A percentile compares a stretch with the other conserved stretches of the same genome.
Conservation (phyloP, 2,888 invertebrate genomes). For the Dryococelus australis region DNA sequence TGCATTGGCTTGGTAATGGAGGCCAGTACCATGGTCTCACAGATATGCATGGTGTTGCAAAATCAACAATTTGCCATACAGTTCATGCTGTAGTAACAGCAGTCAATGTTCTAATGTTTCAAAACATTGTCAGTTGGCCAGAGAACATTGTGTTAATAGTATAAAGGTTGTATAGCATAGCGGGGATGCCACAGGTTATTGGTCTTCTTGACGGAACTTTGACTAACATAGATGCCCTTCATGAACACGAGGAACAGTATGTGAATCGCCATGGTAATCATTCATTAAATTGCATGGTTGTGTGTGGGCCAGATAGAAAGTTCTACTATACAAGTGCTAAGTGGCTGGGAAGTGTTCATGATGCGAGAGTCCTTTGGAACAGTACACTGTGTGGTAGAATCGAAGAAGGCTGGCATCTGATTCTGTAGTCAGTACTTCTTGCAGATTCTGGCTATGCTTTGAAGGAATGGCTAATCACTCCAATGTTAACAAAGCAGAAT, state of each 20-base stretch:
- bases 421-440: background rate
- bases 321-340: slow-evolving; percentile 18
- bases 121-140: background rate
- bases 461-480: slow-evolving; percentile 19
- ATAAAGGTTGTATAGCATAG: background rate
- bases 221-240: slow-evolving; percentile 17
- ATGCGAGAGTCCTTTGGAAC: too few species aligned
- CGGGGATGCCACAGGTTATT: slow-evolving; percentile 20
- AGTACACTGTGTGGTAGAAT: background rate
- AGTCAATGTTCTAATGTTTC: slow-evolving; percentile 6
- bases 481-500: too few species aligned
- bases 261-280: slow-evolving; percentile 22
- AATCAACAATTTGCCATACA: slow-evolving; percentile 19
- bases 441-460: slow-evolving; percentile 18
- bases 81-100: slow-evolving; percentile 11
- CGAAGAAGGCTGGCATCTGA: background rate
- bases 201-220: background rate
- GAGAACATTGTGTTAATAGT: background rate
- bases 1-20: slow-evolving; percentile 17
- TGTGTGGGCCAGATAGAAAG: background rate
- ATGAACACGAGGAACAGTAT: slow-evolving; percentile 4
- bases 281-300: slow-evolving; percentile 16
- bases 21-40: slow-evolving; percentile 20
- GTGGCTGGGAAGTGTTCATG: background rate
- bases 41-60: slow-evolving; percentile 22